Base-by-base conservation (phyloP, 2,888 invertebrate species). In the Tetheella fluctuosa region DNA sequence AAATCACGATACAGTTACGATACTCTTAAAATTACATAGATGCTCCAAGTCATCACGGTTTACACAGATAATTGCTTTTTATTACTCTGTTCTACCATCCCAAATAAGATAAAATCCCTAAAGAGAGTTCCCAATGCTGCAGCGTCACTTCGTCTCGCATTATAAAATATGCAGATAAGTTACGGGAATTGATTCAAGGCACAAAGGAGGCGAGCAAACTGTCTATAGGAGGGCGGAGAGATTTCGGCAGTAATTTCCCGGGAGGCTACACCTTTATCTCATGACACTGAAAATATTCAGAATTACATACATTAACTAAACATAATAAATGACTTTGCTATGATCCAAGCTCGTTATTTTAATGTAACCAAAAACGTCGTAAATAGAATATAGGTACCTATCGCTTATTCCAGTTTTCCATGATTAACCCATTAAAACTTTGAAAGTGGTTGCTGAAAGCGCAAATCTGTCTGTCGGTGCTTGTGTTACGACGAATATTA, bases 151-250 rank as follows among this genome's bases (percentile, higher is more conserved):
- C 86, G 85, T 80, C 84, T 89, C 86, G 84, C 84, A 81, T 89
- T 90, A 90, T 92, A 90, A 91, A 91, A 91, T 91, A 91, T 92
- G 91, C 88, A 92, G 87, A 91, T 90, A 90, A 88, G 91, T 90
- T 88, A 89, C 86, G 90, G 91, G 91, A 91, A 92, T 92, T 91
- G 91, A 92, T 92, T 91, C 89, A 79, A 83, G 84, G 87, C 90
- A 90, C 91, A 91, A 90, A 91, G 88, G 90, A 85, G 81, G 79
- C 81, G 75, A 77, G 73, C 78, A 77, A 84, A 75, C 89, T 86
- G 90, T 88, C 89, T 91, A 86, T 88, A 85, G 85, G 79, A 84
- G 79, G 81, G 83, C 77, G 82, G 78, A 81, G 86, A 89, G 91
- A 91, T 91, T 92, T 91, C 79, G 90, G 90, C 85, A 80, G 86